These are phyloP conservation scores for Probaryconus sp. DNA, from an alignment of 1,140 invertebrate genomes.

Conservation along the genomic window DNA sequence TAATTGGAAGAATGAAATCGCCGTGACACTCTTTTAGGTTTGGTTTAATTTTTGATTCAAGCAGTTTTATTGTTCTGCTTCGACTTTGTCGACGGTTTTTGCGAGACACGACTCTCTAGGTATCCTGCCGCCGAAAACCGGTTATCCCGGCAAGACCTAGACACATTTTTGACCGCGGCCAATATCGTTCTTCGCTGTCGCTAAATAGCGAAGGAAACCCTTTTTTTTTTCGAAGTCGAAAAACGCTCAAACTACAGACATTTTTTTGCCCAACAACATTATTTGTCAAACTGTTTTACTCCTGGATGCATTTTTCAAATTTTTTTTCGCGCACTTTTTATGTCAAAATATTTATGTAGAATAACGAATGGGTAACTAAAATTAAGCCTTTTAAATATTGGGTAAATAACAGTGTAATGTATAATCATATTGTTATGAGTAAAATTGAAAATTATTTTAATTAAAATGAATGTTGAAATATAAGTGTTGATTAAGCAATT, in stretches of 20 bases:
- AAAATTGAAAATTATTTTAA: too few relatives aligned
- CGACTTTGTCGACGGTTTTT: conserved; percentile 46
- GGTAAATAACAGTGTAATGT: too few relatives aligned
- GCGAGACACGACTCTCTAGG: conserved; percentile 12
- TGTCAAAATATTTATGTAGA: too few relatives aligned
- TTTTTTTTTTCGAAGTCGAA: conserved; percentile 32
- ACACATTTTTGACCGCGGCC: conserved; percentile 51
- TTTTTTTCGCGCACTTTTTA: too few relatives aligned
- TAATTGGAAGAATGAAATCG: conserved; percentile 26
- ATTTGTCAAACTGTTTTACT: neutral
- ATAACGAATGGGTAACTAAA: too few relatives aligned
- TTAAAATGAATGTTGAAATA: too few relatives aligned
- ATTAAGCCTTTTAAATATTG: too few relatives aligned
- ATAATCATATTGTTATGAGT: too few relatives aligned
- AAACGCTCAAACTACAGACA: conserved; percentile 3
- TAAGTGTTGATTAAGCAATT: too few relatives aligned
- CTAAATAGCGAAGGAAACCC: conserved; percentile 44
- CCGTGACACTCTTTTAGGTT: neutral
- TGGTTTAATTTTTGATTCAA: conserved; percentile 48
- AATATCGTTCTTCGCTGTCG: conserved; percentile 22
- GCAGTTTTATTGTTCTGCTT: conserved; percentile 34
- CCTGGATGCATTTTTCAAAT: too few relatives aligned
- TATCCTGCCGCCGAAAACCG: conserved; percentile 47
- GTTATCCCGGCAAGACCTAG: conserved; percentile 40
- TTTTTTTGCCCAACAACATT: neutral